These are phyloP conservation scores for Nephrotoma flavescens DNA, from an alignment of 2,888 invertebrate genomes.

Conservation along the genomic window DNA sequence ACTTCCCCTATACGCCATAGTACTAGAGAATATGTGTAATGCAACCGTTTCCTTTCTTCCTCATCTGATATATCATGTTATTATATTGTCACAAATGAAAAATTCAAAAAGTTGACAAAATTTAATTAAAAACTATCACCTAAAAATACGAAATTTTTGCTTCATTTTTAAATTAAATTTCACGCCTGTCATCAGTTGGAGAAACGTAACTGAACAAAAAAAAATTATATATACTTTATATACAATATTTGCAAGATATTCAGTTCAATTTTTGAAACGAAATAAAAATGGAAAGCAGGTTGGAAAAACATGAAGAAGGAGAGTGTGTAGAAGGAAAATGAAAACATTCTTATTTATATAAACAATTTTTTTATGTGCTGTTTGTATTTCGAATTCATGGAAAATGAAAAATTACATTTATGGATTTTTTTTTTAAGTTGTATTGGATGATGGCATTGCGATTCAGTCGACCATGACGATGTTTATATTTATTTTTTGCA, in stretches of 20 bases:
- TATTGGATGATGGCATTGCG: not conserved
- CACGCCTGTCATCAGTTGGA: not conserved
- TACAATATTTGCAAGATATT: not conserved
- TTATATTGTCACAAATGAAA: not conserved
- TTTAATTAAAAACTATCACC: not conserved
- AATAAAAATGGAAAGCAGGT: not conserved
- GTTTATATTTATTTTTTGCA: not conserved
- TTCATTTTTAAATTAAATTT: not conserved
- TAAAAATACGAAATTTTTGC: not conserved
- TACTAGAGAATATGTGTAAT: not conserved
- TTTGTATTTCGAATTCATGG: not conserved
- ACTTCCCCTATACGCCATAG: not conserved
- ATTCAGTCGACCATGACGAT: not conserved
- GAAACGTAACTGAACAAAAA: not conserved
- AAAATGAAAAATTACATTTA: not conserved
- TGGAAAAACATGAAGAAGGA: not conserved
- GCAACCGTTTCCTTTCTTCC: not conserved
- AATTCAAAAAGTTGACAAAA: not conserved
- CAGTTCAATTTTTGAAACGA: not conserved
- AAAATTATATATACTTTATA: not conserved
- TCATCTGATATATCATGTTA: not conserved
- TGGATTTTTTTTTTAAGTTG: not conserved
- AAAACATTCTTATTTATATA: not conserved
- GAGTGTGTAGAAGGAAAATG: not conserved
- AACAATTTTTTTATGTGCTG: not conserved